Conservation (phyloP, 2,888 invertebrate species). For the Tetragonisca angustula region DNA sequence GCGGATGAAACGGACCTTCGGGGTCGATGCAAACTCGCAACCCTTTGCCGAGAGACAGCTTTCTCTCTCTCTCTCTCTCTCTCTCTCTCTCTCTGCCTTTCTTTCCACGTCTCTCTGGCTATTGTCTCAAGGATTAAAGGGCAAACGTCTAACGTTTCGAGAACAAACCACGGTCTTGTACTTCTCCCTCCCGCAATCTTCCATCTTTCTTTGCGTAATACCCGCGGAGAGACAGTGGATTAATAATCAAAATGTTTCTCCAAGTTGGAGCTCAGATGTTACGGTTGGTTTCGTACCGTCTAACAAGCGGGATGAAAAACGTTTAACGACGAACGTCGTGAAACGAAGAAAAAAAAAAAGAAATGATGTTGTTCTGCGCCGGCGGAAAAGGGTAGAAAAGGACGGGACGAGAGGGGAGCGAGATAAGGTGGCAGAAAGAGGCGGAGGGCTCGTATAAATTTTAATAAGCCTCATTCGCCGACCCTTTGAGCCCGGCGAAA, state of each 20-base stretch:
- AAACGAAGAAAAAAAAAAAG: neutral
- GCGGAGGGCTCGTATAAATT: slow-evolving; percentile 79
- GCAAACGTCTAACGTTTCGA: slow-evolving; percentile 80
- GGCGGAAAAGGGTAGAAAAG: slow-evolving; percentile 19
- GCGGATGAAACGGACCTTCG: slow-evolving; percentile 33
- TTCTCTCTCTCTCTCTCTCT: slow-evolving; percentile 16
- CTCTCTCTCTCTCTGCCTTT: neutral
- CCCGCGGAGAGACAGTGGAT: neutral
- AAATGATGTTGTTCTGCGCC: neutral
- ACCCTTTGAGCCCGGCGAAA: slow-evolving; percentile 82
- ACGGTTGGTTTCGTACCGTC: neutral
- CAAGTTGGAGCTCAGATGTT: neutral
- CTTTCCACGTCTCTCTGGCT: slow-evolving; percentile 45
- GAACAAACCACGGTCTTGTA: slow-evolving; percentile 54
- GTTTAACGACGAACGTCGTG: slow-evolving; percentile 1
- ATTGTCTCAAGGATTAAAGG: slow-evolving; percentile 82
- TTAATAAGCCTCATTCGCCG: slow-evolving; percentile 82
- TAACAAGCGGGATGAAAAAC: slow-evolving; percentile 22
- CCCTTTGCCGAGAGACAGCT: slow-evolving; percentile 68
- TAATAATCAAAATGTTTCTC: slow-evolving; percentile 11
- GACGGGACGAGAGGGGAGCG: slow-evolving; percentile 33
- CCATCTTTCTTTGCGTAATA: neutral
- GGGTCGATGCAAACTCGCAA: slow-evolving; percentile 65
- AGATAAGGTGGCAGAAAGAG: slow-evolving; percentile 52
- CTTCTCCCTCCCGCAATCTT: slow-evolving; percentile 14